Percentiles rank a stretch among this genome's conserved stretches.
Evolutionary conservation across 2,113 vertebrate species (phyloP).

Genomic region (Steatornis caripensis): DNA sequence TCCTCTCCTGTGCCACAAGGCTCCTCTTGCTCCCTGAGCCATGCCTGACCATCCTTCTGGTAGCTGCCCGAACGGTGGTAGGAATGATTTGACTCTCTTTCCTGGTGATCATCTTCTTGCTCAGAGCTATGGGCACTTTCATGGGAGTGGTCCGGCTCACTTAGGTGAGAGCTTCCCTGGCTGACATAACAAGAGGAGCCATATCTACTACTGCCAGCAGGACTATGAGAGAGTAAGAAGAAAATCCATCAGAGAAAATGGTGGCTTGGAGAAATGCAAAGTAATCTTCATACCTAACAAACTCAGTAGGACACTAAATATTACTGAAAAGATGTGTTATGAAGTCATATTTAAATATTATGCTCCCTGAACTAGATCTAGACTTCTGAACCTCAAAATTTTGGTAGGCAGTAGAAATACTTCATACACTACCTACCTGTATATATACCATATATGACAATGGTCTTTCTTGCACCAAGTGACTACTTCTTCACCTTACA

Average conservation of each 20-base stretch:
- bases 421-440: neutral
- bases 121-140: constrained; percentile 77
- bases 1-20: neutral
- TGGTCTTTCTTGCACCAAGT: neutral
- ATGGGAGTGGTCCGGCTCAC: constrained; percentile 84
- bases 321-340: neutral
- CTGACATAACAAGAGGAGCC: constrained; percentile 95
- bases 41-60: constrained; percentile 65
- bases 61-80: constrained; percentile 75
- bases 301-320: neutral
- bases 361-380: neutral
- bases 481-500: neutral
- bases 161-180: constrained; percentile 91
- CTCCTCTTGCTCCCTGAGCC: constrained; percentile 59
- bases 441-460: neutral
- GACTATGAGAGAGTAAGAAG: constrained; percentile 77
- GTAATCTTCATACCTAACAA: neutral
- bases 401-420: neutral
- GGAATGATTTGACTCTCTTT: constrained; percentile 75
- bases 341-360: neutral
- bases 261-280: neutral
- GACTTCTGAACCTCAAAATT: neutral
- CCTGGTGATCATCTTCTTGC: constrained; percentile 81
- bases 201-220: constrained; percentile 89
- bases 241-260: neutral